Conservation (phyloP, 2,797 vertebrate species). For the Philypnodon macrostomus region DNA sequence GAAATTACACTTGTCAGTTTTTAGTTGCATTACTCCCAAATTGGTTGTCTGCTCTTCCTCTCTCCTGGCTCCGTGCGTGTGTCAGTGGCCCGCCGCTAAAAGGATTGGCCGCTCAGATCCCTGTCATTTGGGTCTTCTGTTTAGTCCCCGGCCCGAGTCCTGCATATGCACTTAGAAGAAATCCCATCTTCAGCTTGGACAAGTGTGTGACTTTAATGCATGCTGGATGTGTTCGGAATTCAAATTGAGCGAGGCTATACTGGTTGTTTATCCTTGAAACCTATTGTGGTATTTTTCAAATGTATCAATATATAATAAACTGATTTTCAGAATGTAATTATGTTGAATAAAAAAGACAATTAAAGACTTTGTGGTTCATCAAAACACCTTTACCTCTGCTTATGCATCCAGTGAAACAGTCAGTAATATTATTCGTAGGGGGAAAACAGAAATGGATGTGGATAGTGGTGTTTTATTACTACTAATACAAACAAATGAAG, state of each 20-base stretch:
- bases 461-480: too few species aligned
- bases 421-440: too few species aligned
- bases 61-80: conserved; percentile 73
- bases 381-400: too few species aligned
- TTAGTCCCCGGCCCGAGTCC: conserved; percentile 54
- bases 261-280: too few species aligned
- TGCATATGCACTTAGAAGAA: conserved; percentile 64
- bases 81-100: conserved; percentile 82
- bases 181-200: conserved; percentile 48
- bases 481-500: too few species aligned
- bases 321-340: neutral
- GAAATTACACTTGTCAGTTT: conserved; percentile 88
- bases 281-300: too few species aligned
- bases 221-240: conserved; percentile 20
- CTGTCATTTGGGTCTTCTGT: conserved; percentile 78
- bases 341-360: conserved; percentile 58
- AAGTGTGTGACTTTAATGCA: conserved; percentile 33
- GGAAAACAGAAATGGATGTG: too few species aligned
- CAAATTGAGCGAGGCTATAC: neutral
- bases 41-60: conserved; percentile 80
- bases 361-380: too few species aligned
- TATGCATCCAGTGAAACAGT: too few species aligned
- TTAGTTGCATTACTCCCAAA: conserved; percentile 87
- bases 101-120: conserved; percentile 79
- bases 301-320: too few species aligned